Percentiles rank a stretch among this genome's conserved stretches.
Evolutionary conservation across 2,797 vertebrate genomes (phyloP).

Genomic region (Dendrocincla fuliginosa): DNA sequence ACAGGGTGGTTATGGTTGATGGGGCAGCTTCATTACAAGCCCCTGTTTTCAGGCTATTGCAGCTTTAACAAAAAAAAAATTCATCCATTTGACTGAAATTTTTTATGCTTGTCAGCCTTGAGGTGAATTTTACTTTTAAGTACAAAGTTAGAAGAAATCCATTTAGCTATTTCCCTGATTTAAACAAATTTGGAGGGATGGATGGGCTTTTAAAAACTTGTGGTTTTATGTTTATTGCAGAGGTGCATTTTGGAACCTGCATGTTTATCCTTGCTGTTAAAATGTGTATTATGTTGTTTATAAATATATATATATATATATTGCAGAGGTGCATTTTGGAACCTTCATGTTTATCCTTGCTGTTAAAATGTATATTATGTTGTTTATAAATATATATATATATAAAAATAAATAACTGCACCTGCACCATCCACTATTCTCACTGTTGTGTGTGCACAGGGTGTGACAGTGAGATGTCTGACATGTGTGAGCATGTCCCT

Average conservation of each 20-base stretch:
- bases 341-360: not conserved
- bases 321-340: not conserved
- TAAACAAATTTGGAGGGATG: not conserved
- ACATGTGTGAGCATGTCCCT: not conserved
- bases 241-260: not conserved
- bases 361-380: not conserved
- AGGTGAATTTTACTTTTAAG: conserved; percentile 46
- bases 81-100: not conserved
- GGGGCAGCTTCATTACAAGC: conserved; percentile 50
- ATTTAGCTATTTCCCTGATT: not conserved
- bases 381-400: not conserved
- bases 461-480: conserved; percentile 5
- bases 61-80: not conserved
- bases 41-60: conserved; percentile 46
- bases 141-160: conserved; percentile 23
- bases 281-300: not conserved
- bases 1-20: conserved; percentile 36
- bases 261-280: not conserved
- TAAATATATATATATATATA: not conserved
- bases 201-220: not conserved
- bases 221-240: not conserved
- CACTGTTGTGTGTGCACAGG: not conserved
- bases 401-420: not conserved
- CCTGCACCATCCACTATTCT: not conserved
- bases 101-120: conserved; percentile 38